phyloP scores from a whole-genome alignment of 2,113 vertebrate species.

The Todiramphus chloris region DNA sequence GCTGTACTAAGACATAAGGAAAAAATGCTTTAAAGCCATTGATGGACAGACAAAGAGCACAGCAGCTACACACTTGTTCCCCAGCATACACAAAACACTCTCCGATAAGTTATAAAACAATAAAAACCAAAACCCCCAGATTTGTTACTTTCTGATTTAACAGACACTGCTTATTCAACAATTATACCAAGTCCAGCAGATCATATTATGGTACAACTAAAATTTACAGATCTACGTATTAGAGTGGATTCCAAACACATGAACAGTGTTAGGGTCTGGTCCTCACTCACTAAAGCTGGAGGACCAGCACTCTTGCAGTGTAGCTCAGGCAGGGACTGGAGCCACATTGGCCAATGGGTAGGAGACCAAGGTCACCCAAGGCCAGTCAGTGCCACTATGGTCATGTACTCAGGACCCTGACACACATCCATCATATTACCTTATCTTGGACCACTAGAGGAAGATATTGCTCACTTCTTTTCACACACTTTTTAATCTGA shows the following conservation, averaged over 20 bases:
- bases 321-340: background rate
- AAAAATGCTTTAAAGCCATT: background rate
- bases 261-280: background rate
- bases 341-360: background rate
- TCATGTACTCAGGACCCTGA: background rate
- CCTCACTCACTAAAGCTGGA: background rate
- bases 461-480: background rate
- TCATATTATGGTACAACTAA: background rate
- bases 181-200: background rate
- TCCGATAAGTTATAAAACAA: background rate
- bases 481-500: background rate
- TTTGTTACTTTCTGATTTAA: background rate
- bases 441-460: background rate
- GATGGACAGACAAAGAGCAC: background rate
- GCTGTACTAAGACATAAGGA: background rate
- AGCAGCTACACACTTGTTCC: background rate
- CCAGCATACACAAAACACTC: background rate
- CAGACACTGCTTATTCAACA: background rate
- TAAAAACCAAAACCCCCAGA: background rate
- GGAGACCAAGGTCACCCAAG: background rate
- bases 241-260: background rate
- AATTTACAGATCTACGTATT: background rate
- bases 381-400: background rate
- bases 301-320: background rate
- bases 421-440: background rate